Evolutionary conservation across 2,888 invertebrate genomes (phyloP), one percentile per base, ranked within the genome.

Genomic region (Rhabditophanes sp.): DNA sequence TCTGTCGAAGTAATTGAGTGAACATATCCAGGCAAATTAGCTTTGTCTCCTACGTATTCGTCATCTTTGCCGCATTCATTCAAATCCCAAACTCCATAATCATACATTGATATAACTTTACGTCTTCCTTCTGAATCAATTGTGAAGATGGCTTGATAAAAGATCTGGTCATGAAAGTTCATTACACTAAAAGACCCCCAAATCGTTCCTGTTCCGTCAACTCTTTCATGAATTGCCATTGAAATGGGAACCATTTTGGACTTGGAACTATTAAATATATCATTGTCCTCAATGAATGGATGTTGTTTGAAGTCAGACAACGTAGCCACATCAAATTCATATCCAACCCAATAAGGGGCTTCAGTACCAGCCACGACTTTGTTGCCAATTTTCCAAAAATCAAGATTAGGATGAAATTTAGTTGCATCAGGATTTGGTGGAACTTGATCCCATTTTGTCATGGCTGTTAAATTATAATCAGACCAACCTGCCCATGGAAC

Each of bases 31-130:
- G 60, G 57, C 11, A 62, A 49, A 20, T 50, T 44, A 3, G 56
- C 53, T 36, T 63, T 62, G 41, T 62, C 62, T 5, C 62, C 59
- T 61, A 56, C 55, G 35, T 64, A 63, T 34, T 56, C 54, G 41
- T 62, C 61, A 30, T 58, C 49, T 23, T 47, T 46, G 30, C 51
- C 53, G 26, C 63, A 63, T 4, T 58, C 57, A 34, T 50, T 49
- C 28, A 50, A 41, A 33, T 63, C 59, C 55, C 55, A 63, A 1
- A 41, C 46, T 22, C 59, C 59, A 40, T 56, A 63, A 32, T 60
- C 58, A 44, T 56, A 61, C 31, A 59, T 48, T 30, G 58, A 63
- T 15, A 61, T 51, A 16, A 63, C 57, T 11, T 42, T 43, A 4
- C 63, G 46, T 5, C 51, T 50, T 21, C 64, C 61, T 14, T 48